A percentile compares a stretch with the other conserved stretches of the same genome.
Evolutionary conservation across 2,797 vertebrate species (phyloP).

Genomic region (Bufotes viridis): DNA sequence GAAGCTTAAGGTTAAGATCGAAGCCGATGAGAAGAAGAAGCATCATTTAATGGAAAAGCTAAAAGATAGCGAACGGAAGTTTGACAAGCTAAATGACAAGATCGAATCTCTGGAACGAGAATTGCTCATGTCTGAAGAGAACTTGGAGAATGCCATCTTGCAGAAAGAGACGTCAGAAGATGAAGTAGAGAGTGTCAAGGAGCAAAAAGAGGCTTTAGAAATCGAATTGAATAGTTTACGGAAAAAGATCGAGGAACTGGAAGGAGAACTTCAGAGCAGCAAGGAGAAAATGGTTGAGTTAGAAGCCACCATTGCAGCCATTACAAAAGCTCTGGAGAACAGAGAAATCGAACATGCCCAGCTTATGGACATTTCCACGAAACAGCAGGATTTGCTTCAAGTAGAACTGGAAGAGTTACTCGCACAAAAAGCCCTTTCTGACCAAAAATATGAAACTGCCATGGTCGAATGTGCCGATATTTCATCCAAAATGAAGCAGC

Average conservation of each 20-base stretch:
- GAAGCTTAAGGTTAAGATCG: slow-evolving; percentile 88
- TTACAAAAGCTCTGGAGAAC: slow-evolving; percentile 68
- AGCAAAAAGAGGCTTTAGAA: slow-evolving; percentile 74
- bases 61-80: slow-evolving; percentile 78
- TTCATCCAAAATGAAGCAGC: slow-evolving; percentile 69
- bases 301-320: slow-evolving; percentile 62
- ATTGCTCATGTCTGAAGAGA: slow-evolving; percentile 81
- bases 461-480: slow-evolving; percentile 68
- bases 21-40: slow-evolving; percentile 88
- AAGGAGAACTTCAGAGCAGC: slow-evolving; percentile 71
- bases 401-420: slow-evolving; percentile 72
- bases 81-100: slow-evolving; percentile 73
- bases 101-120: slow-evolving; percentile 83
- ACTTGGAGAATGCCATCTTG: slow-evolving; percentile 83
- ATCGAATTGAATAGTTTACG: slow-evolving; percentile 69
- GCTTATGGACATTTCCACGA: slow-evolving; percentile 69
- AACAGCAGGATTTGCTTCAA: slow-evolving; percentile 70
- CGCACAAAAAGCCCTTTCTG: slow-evolving; percentile 68
- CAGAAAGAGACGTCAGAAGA: slow-evolving; percentile 81
- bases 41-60: slow-evolving; percentile 77
- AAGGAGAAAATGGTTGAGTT: slow-evolving; percentile 66
- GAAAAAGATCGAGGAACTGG: slow-evolving; percentile 77
- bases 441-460: slow-evolving; percentile 68
- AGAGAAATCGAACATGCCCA: slow-evolving; percentile 75
- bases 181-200: slow-evolving; percentile 77